Evolutionary conservation across 1,140 invertebrate species (phyloP).

Genomic region (Lasioglossum albipes): DNA sequence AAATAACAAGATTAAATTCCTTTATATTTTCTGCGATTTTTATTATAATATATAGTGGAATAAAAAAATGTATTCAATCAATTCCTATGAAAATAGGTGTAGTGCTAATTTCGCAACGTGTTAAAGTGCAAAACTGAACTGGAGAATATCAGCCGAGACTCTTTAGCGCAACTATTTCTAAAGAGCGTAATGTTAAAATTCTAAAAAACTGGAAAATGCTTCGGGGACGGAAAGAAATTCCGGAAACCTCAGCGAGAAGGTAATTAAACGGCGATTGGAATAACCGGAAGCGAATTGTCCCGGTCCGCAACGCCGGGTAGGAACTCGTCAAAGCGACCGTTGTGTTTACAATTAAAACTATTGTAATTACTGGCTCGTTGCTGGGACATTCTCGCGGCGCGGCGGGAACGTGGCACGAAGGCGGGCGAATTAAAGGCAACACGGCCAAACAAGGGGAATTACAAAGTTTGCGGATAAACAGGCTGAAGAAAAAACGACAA

Average conservation of each 20-base stretch:
- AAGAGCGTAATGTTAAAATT: no score
- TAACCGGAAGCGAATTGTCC: neutral
- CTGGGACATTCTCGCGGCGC: neutral
- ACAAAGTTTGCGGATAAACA: constrained; percentile 13
- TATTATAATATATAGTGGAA: no score
- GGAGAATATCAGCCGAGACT: no score
- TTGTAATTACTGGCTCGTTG: constrained; percentile 14
- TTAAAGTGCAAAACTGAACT: no score
- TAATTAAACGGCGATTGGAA: constrained; percentile 7
- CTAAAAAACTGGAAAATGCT: no score
- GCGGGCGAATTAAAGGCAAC: neutral
- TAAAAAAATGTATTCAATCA: no score
- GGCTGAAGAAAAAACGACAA: neutral
- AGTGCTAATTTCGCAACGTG: no score
- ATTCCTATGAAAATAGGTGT: no score
- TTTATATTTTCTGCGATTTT: no score
- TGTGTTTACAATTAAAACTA: constrained; percentile 15
- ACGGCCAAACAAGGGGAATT: neutral
- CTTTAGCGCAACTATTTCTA: no score
- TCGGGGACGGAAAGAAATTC: neutral
- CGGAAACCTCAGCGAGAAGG: neutral
- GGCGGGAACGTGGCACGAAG: neutral
- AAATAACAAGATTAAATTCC: no score
- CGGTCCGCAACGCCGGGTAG: neutral
- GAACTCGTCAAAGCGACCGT: neutral